Evolutionary conservation across 2,888 invertebrate genomes (phyloP).

Genomic region (Bimastos eiseni): DNA sequence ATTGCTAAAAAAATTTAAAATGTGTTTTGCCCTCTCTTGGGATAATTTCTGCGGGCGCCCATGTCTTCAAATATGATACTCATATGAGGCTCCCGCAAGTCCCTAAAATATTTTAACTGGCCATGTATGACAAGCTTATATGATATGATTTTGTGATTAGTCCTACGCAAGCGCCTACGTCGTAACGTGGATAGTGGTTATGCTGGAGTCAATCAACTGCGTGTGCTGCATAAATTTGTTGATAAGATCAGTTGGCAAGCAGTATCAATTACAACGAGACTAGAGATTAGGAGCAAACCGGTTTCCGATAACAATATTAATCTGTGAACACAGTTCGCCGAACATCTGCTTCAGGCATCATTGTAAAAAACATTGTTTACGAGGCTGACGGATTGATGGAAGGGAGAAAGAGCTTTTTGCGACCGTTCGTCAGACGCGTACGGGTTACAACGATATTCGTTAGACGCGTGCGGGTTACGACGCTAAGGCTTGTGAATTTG

Average conservation of each 20-base stretch:
- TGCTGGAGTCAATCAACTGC: background rate
- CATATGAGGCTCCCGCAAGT: too few relatives aligned
- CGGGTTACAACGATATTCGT: too few relatives aligned
- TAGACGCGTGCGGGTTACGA: too few relatives aligned
- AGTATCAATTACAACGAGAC: background rate
- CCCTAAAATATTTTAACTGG: too few relatives aligned
- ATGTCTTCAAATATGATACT: too few relatives aligned
- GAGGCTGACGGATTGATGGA: background rate
- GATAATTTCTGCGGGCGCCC: too few relatives aligned
- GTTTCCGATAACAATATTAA: background rate
- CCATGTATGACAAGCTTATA: background rate
- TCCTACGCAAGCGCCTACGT: background rate
- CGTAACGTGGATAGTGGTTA: background rate
- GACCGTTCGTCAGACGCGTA: too few relatives aligned
- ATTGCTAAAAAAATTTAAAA: too few relatives aligned
- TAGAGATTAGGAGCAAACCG: background rate
- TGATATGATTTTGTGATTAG: background rate
- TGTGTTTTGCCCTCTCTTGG: too few relatives aligned
- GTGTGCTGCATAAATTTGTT: background rate
- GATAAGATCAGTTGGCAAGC: background rate
- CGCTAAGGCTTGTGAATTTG: too few relatives aligned
- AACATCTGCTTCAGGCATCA: background rate
- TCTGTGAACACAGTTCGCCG: background rate
- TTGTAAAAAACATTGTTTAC: background rate
- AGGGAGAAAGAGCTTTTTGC: background rate